phyloP scores from a whole-genome alignment of 2,113 vertebrate species.

The Tursiops truncatus region DNA sequence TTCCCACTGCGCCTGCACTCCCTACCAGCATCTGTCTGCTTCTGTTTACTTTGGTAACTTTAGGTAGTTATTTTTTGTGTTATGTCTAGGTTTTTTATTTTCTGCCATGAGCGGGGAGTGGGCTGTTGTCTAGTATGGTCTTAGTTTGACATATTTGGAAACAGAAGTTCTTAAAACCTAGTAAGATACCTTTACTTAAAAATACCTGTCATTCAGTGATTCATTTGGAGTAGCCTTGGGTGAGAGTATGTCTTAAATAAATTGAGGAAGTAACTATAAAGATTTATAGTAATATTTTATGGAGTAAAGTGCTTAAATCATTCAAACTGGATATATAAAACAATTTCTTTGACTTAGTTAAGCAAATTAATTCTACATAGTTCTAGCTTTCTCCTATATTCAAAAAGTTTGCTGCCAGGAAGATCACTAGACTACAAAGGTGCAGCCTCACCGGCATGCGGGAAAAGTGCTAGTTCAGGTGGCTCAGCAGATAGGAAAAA shows the following conservation, averaged over 20 bases:
- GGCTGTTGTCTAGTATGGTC: neutral
- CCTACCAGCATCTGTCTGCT: neutral
- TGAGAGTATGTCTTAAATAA: neutral
- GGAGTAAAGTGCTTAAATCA: neutral
- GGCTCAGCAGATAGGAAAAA: neutral
- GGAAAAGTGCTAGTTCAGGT: neutral
- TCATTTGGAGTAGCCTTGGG: neutral
- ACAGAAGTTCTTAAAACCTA: neutral
- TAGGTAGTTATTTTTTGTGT: neutral
- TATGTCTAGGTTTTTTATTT: neutral
- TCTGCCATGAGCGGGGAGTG: neutral
- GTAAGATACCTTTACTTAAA: neutral
- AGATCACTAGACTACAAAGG: neutral
- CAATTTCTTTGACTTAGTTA: neutral
- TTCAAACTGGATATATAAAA: neutral
- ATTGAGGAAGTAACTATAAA: neutral
- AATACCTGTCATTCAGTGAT: neutral
- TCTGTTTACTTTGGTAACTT: neutral
- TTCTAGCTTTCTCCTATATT: neutral
- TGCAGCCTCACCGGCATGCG: neutral
- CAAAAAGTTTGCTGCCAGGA: neutral
- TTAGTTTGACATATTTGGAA: neutral
- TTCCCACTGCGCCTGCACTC: neutral
- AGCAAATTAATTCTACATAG: neutral
- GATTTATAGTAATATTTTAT: neutral